A percentile compares a stretch with the other conserved stretches of the same genome.
phyloP scores from a whole-genome alignment of 92 coral and sea anemone genomes.

The Zoanthus gigantus region DNA sequence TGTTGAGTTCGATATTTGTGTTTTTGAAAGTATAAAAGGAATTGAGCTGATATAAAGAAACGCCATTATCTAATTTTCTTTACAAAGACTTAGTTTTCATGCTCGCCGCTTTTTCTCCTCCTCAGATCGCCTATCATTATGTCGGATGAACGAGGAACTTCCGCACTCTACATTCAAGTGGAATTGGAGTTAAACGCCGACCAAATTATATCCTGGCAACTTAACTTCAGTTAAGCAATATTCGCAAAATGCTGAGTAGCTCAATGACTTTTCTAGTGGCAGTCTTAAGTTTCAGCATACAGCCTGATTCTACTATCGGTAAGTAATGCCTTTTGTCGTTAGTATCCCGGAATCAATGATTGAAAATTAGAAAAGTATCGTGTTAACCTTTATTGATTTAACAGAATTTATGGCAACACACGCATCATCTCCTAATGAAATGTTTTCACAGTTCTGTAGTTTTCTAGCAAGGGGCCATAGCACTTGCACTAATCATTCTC shows the following conservation, averaged over 20 bases:
- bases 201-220: not conserved
- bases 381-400: not conserved
- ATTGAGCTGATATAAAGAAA: too few species aligned
- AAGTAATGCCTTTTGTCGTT: not conserved
- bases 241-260: not conserved
- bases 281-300: not conserved
- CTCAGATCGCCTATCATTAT: not conserved
- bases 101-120: not conserved
- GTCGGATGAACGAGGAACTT: slow-evolving; percentile 1
- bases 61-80: too few species aligned
- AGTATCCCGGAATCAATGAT: not conserved
- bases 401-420: not conserved
- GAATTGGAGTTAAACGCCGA: not conserved
- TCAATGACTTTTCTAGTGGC: not conserved
- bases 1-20: too few species aligned
- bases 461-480: not conserved
- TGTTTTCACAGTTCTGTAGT: not conserved
- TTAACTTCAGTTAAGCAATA: not conserved
- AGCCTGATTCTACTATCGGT: not conserved
- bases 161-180: not conserved
- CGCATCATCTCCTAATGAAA: not conserved
- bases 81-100: not conserved
- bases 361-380: not conserved
- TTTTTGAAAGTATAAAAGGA: too few species aligned
- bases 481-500: not conserved